Evolutionary conservation across 2,113 vertebrate species (phyloP).

Genomic region (Dendrocopos noguchii): DNA sequence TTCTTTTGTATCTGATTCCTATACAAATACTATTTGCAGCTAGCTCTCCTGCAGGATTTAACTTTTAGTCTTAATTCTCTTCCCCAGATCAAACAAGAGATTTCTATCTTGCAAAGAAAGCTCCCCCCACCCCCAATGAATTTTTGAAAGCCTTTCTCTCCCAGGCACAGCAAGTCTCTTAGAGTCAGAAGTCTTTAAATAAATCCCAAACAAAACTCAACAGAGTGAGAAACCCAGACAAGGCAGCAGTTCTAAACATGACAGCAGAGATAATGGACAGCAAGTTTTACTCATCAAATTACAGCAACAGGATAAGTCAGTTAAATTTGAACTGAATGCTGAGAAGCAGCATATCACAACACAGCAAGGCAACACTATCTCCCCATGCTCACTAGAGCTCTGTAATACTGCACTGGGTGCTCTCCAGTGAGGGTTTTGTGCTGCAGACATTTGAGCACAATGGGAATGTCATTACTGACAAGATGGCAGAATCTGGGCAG

Average conservation of each 20-base stretch:
- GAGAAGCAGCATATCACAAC: conserved; percentile 1
- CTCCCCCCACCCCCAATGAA: background rate
- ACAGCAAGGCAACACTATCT: background rate
- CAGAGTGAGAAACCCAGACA: background rate
- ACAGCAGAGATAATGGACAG: conserved; percentile 21
- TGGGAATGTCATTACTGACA: background rate
- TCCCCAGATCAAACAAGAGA: conserved; percentile 50
- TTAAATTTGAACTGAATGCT: conserved; percentile 32
- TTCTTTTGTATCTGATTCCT: conserved; percentile 48
- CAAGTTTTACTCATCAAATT: conserved; percentile 48
- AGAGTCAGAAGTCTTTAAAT: conserved; percentile 17
- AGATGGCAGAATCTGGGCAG: background rate
- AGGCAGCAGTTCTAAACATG: conserved; percentile 14
- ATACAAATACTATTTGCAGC: conserved; percentile 23
- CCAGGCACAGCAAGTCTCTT: conserved; percentile 15
- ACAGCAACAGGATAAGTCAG: conserved; percentile 17
- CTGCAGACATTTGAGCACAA: conserved; percentile 7
- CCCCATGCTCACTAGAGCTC: background rate
- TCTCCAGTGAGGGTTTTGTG: background rate
- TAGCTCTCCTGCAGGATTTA: conserved; percentile 59
- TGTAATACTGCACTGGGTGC: background rate
- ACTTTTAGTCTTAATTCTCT: conserved; percentile 57
- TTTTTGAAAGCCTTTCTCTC: conserved; percentile 26
- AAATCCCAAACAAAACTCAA: conserved; percentile 45
- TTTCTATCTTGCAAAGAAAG: conserved; percentile 36